A percentile compares a stretch with the other conserved stretches of the same genome.
Conservation (phyloP, 2,888 invertebrate species). For the Lepeophtheirus nordmannii region DNA sequence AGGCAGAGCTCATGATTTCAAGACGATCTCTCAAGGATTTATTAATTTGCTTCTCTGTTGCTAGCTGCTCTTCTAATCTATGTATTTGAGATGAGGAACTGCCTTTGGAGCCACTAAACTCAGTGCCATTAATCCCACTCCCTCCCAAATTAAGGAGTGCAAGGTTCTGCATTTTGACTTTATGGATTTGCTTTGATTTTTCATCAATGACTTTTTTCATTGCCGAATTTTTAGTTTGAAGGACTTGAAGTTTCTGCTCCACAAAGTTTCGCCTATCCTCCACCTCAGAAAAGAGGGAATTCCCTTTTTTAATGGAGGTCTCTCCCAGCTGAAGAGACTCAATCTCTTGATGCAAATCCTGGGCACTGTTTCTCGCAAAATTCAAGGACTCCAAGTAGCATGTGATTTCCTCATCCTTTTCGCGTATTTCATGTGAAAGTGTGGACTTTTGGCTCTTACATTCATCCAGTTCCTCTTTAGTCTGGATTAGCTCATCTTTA, state of each 20-base stretch:
- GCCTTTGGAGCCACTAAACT: neutral
- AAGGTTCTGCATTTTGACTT: conserved; percentile 15
- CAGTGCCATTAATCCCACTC: neutral
- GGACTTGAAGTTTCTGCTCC: neutral
- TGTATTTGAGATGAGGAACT: neutral
- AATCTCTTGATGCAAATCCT: conserved; percentile 1
- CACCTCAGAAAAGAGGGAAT: conserved; percentile 15
- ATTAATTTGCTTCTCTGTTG: neutral
- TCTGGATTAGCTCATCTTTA: neutral
- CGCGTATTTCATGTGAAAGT: neutral
- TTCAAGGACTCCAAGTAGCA: neutral
- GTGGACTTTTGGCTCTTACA: neutral
- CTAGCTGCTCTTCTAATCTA: neutral
- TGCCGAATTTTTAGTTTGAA: neutral
- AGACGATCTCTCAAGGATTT: conserved; percentile 3
- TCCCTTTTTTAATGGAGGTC: neutral
- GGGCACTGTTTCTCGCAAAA: neutral
- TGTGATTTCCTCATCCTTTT: conserved; percentile 6
- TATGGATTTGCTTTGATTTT: neutral
- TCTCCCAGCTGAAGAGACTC: neutral
- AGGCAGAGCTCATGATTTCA: neutral
- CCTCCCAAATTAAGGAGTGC: conserved; percentile 11
- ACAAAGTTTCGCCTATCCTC: conserved; percentile 16
- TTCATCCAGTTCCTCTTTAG: neutral
- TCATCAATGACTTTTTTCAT: neutral